Conservation (phyloP, 2,797 vertebrate species). For the Borostomias antarcticus region DNA sequence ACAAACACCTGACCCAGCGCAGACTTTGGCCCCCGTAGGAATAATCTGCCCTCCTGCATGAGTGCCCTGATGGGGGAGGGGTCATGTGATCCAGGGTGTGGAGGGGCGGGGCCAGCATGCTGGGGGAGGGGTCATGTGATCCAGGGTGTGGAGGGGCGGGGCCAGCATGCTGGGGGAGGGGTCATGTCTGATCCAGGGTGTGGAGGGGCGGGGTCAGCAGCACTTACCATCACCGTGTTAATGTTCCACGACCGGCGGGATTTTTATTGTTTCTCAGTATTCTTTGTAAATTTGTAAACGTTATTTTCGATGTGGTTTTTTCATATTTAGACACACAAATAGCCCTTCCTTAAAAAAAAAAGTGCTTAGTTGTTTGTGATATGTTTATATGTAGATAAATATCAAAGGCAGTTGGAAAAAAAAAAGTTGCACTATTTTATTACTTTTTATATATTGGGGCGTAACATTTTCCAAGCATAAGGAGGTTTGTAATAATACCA, state of each 20-base stretch:
- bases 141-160: background rate
- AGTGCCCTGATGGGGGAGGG: no score
- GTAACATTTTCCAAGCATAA: slow-evolving; percentile 59
- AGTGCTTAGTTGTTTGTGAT: slow-evolving; percentile 53
- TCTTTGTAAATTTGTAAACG: slow-evolving; percentile 72
- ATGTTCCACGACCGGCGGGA: slow-evolving; percentile 13
- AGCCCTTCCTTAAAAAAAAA: slow-evolving; percentile 37
- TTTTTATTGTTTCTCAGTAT: slow-evolving; percentile 57
- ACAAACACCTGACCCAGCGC: no score
- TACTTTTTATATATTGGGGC: slow-evolving; percentile 77
- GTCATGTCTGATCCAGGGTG: background rate
- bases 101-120: background rate
- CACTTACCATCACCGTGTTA: background rate
- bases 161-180: background rate
- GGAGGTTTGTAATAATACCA: slow-evolving; percentile 51
- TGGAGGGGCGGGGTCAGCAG: background rate
- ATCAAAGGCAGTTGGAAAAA: slow-evolving; percentile 67
- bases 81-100: background rate
- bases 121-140: no score
- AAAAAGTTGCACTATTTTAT: slow-evolving; percentile 80
- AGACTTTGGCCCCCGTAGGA: no score
- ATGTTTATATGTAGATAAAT: slow-evolving; percentile 78
- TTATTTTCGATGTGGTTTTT: slow-evolving; percentile 35
- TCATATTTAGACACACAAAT: slow-evolving; percentile 36
- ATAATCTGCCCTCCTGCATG: background rate